Evolutionary conservation across 2,888 invertebrate species (phyloP), one percentile per base, ranked within the genome.

Genomic region (Drepana falcataria): DNA sequence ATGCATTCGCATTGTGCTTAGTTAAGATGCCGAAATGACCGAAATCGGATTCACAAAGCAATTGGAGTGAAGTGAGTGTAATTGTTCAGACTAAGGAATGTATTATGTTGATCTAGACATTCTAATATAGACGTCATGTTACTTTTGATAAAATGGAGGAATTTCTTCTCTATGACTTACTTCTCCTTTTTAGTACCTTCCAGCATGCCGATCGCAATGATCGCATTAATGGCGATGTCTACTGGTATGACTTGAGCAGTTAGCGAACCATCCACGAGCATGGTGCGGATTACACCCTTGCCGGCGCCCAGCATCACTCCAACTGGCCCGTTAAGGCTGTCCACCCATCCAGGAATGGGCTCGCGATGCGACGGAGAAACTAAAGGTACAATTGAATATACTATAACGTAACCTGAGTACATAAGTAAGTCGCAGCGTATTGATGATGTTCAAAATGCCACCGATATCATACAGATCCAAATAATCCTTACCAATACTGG

Each of bases 301-400:
- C 95, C 96, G 2, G 94, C 96, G 1, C 94, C 96, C 0, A 96
- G 92, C 85, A 97, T 91, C 1, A 96, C 86, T 0, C 97, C 97
- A 53, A 96, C 94, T 0, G 97, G 97, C 0, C 98, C 98, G 80
- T 98, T 98, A 47, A 97, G 91, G 79, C 94, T 98, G 81, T 98
- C 98, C 62, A 98, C 96, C 98, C 98, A 98, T 3, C 98, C 98
- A 21, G 93, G 93, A 6, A 95, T 57, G 0, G 96, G 96, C 65
- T 96, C 96, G 49, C 74, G 72, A 37, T 87, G 83, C 5, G 95
- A 48, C 1, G 91, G 90, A 55, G 82, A 81, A 2, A 91, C 91
- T 35, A 35, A 49, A 21, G 37, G 37, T 3, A 21, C 1, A 6
- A 48, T 3, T 48, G 1, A 37, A 37, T 5, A 4, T 4, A 3